Percentiles rank a stretch among this genome's conserved stretches.
Evolutionary conservation across 2,888 invertebrate species (phyloP).

Genomic region (Eurytoma californica): DNA sequence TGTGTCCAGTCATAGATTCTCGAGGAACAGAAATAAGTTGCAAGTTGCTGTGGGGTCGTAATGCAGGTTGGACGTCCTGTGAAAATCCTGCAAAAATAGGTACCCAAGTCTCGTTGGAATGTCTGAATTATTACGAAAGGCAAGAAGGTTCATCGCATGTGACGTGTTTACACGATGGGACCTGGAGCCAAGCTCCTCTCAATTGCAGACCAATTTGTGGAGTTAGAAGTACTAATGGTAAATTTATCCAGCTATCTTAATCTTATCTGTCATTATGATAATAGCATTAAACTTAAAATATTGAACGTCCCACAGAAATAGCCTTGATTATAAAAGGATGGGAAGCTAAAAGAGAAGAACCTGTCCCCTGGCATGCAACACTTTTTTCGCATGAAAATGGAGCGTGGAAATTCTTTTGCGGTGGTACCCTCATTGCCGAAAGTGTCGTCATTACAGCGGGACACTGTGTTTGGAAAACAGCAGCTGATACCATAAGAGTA

Average conservation of each 20-base stretch:
- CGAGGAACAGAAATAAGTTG: constrained; percentile 65
- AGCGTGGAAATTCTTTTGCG: constrained; percentile 77
- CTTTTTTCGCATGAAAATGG: constrained; percentile 75
- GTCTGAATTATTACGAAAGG: constrained; percentile 71
- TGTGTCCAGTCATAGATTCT: constrained; percentile 60
- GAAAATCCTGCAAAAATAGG: constrained; percentile 68
- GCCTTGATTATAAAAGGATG: constrained; percentile 74
- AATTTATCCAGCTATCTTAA: not conserved
- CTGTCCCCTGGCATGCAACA: constrained; percentile 79
- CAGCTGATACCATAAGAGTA: constrained; percentile 65
- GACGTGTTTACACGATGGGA: constrained; percentile 73
- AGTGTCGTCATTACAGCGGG: constrained; percentile 75
- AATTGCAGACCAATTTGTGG: constrained; percentile 71
- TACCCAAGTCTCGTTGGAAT: constrained; percentile 68
- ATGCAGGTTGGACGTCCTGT: constrained; percentile 68
- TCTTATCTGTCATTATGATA: not conserved
- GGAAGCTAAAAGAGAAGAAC: constrained; percentile 67
- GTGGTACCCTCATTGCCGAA: constrained; percentile 77
- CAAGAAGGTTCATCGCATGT: constrained; percentile 62
- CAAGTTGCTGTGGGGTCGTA: constrained; percentile 63
- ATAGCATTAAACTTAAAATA: not conserved
- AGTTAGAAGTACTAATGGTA: constrained; percentile 43
- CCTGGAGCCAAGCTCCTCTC: constrained; percentile 72
- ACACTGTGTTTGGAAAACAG: constrained; percentile 74
- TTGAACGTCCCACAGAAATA: constrained; percentile 50